These are phyloP conservation scores for Aegotheles bennettii DNA, from an alignment of 2,113 vertebrate genomes.

Conservation along the genomic window DNA sequence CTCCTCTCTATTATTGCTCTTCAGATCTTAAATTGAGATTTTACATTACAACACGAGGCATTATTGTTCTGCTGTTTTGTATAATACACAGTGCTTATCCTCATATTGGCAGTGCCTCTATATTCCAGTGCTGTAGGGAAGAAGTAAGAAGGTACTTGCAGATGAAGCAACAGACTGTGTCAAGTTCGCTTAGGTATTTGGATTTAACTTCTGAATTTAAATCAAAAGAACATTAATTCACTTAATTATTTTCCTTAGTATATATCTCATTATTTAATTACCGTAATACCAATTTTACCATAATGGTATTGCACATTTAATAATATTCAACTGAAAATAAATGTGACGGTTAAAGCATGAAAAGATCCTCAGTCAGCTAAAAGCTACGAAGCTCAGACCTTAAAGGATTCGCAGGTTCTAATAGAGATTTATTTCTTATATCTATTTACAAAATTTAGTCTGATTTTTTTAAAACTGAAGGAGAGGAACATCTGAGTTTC, in stretches of 20 bases:
- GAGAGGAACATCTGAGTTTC: not conserved
- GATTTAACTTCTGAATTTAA: not conserved
- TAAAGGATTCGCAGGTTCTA: not conserved
- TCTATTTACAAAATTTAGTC: not conserved
- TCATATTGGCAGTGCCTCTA: not conserved
- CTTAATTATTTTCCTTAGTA: not conserved
- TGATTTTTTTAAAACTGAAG: not conserved
- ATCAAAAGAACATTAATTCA: not conserved
- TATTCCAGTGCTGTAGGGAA: not conserved
- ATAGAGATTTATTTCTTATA: not conserved
- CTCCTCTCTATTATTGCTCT: not conserved
- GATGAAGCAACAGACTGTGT: not conserved
- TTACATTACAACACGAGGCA: not conserved
- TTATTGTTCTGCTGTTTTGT: not conserved
- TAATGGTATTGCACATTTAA: not conserved
- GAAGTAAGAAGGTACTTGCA: not conserved
- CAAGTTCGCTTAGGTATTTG: not conserved
- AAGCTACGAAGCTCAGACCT: not conserved
- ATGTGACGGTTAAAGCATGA: not conserved
- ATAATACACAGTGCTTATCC: not conserved
- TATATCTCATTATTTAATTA: not conserved
- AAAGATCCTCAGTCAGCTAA: not conserved
- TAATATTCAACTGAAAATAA: not conserved
- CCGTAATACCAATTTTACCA: not conserved
- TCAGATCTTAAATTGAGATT: not conserved